Conservation (phyloP, 2,888 invertebrate species). For the Plebejus argus region DNA sequence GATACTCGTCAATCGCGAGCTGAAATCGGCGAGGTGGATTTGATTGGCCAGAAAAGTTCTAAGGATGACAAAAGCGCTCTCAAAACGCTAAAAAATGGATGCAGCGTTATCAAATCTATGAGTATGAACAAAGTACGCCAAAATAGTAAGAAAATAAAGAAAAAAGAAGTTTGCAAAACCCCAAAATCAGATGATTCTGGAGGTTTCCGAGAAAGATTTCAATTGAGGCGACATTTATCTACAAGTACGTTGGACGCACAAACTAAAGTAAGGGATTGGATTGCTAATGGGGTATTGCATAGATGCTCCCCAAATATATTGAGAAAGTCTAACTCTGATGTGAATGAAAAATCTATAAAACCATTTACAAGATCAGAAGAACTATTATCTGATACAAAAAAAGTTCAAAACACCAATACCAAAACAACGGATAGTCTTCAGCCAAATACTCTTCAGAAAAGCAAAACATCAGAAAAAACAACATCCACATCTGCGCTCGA, state of each 20-base stretch:
- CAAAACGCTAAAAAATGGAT: conserved; percentile 75
- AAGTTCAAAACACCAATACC: conserved; percentile 50
- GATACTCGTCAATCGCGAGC: conserved; percentile 75
- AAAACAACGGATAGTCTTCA: conserved; percentile 50
- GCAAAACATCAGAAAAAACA: conserved; percentile 71
- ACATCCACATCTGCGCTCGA: conserved; percentile 73
- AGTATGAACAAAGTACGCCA: conserved; percentile 75
- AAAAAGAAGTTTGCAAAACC: conserved; percentile 79
- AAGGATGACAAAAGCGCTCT: conserved; percentile 72
- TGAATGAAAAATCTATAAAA: conserved; percentile 60
- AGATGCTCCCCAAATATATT: conserved; percentile 85
- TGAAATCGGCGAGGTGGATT: conserved; percentile 73
- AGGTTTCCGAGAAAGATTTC: conserved; percentile 82
- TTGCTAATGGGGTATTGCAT: conserved; percentile 88
- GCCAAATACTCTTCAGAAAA: conserved; percentile 50
- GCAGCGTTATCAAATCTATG: conserved; percentile 81
- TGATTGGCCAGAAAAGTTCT: conserved; percentile 70
- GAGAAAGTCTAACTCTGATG: conserved; percentile 73
- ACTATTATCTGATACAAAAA: conserved; percentile 63
- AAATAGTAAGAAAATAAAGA: conserved; percentile 77
- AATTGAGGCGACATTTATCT: conserved; percentile 86
- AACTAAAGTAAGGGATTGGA: conserved; percentile 93
- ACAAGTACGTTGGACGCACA: conserved; percentile 92
- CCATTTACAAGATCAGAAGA: conserved; percentile 74
- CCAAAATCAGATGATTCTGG: conserved; percentile 79